These are phyloP conservation scores for Hiodon alosoides DNA, from an alignment of 2,113 vertebrate species.

Conservation along the genomic window DNA sequence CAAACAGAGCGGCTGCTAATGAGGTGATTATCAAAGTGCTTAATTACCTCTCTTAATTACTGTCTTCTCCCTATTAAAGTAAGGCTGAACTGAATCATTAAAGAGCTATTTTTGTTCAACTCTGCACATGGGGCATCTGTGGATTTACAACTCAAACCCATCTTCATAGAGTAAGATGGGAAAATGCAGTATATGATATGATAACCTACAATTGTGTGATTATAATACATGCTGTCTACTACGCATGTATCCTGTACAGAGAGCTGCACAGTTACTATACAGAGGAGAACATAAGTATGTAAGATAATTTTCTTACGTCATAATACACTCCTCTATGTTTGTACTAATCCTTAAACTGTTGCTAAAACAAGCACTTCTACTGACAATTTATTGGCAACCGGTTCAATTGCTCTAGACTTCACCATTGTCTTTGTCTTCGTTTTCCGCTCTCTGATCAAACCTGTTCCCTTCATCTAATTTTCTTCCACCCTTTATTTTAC, in stretches of 20 bases:
- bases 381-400: background rate
- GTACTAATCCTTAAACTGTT: too few relatives aligned
- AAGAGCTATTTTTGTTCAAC: background rate
- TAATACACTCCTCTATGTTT: too few relatives aligned
- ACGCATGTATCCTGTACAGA: too few relatives aligned
- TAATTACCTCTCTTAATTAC: conserved; percentile 20
- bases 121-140: background rate
- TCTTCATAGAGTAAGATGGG: background rate
- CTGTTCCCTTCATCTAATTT: conserved; percentile 15
- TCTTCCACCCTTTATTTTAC: conserved; percentile 1
- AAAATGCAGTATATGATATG: background rate
- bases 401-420: background rate
- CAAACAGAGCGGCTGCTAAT: conserved; percentile 7
- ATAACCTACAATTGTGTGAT: too few relatives aligned
- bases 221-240: background rate
- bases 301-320: too few relatives aligned
- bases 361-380: background rate
- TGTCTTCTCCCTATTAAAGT: background rate
- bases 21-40: conserved; percentile 14
- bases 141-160: background rate
- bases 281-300: too few relatives aligned
- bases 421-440: background rate
- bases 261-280: too few relatives aligned
- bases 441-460: conserved; percentile 4
- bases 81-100: background rate